Percentiles rank a stretch among this genome's conserved stretches.
These are phyloP conservation scores for Pitangus sulphuratus DNA, from an alignment of 2,797 vertebrate genomes.

Conservation along the genomic window DNA sequence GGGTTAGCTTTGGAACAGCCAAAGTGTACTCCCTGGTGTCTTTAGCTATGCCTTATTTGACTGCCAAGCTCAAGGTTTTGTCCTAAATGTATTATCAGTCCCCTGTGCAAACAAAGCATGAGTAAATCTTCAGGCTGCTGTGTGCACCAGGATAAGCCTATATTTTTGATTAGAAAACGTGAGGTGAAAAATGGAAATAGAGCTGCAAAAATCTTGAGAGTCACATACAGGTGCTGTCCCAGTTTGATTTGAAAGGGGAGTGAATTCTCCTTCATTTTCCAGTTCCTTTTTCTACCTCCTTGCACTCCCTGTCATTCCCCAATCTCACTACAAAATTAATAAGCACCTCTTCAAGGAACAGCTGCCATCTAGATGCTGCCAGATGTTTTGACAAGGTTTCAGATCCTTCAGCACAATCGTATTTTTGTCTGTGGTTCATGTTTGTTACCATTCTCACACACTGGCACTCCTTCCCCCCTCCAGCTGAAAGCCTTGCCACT, in stretches of 20 bases:
- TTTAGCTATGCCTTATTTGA: neutral
- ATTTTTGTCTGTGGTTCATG: neutral
- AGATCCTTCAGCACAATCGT: neutral
- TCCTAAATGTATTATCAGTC: neutral
- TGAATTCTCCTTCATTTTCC: neutral
- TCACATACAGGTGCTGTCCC: neutral
- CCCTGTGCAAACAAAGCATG: neutral
- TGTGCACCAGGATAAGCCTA: neutral
- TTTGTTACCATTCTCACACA: neutral
- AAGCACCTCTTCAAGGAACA: neutral
- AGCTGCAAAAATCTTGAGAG: neutral
- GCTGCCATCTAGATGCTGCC: neutral
- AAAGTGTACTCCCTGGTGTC: neutral
- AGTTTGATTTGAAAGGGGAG: neutral
- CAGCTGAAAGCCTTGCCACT: neutral
- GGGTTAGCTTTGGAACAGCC: neutral
- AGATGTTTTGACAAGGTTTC: neutral
- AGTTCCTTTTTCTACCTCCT: neutral
- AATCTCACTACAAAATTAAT: neutral
- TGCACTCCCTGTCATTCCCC: neutral
- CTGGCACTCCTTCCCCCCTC: neutral
- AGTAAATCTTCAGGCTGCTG: neutral
- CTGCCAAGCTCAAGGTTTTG: neutral
- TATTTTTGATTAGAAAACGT: neutral
- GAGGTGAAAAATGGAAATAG: neutral